These are phyloP conservation scores for Drosophila fuyamai DNA, from an alignment of 1,140 invertebrate species.

Conservation along the genomic window DNA sequence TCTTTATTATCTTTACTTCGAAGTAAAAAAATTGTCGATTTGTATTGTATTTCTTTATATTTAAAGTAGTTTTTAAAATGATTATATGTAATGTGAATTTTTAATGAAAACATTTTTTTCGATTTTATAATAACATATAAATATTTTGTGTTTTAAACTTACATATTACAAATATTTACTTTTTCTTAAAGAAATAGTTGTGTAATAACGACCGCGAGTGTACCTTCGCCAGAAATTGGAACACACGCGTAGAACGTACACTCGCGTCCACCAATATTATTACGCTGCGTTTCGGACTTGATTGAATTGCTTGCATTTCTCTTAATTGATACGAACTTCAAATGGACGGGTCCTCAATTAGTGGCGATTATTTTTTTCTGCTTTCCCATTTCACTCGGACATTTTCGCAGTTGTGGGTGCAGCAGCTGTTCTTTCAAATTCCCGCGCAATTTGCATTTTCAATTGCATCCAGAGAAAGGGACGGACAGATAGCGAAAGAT, in stretches of 20 bases:
- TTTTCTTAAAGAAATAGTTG: background rate
- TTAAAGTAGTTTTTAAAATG: too few relatives aligned
- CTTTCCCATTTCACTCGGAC: conserved; percentile 61
- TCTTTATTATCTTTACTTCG: too few relatives aligned
- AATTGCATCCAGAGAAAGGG: conserved; percentile 36
- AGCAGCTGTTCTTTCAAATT: conserved; percentile 64
- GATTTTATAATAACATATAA: too few relatives aligned
- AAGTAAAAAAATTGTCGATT: too few relatives aligned
- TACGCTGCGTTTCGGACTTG: conserved; percentile 28
- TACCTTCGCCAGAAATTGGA: conserved; percentile 63
- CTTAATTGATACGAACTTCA: conserved; percentile 82
- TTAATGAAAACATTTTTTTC: too few relatives aligned
- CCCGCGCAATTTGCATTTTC: conserved; percentile 69
- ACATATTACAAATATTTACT: too few relatives aligned
- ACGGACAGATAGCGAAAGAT: conserved; percentile 39
- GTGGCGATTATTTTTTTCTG: conserved; percentile 53
- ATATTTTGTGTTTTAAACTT: too few relatives aligned
- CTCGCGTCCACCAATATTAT: conserved; percentile 44
- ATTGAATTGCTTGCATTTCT: conserved; percentile 74
- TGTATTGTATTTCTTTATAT: too few relatives aligned
- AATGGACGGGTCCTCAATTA: conserved; percentile 71
- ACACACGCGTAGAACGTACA: conserved; percentile 61
- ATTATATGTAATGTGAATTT: too few relatives aligned
- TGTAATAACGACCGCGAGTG: background rate
- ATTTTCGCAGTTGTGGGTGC: conserved; percentile 50